A percentile compares a stretch with the other conserved stretches of the same genome.
phyloP scores from a whole-genome alignment of 2,888 invertebrate species.

The Drosophila emarginata region DNA sequence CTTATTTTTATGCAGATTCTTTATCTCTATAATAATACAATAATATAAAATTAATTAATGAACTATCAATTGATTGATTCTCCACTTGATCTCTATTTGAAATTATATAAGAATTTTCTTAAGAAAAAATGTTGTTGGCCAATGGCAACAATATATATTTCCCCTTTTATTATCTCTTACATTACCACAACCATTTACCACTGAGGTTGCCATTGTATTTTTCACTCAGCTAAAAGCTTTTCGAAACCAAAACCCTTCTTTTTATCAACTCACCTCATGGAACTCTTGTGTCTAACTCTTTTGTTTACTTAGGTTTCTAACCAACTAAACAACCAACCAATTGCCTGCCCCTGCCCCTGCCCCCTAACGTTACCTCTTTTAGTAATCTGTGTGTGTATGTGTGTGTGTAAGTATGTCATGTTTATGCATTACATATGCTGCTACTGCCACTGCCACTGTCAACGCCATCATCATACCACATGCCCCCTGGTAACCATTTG shows the following conservation, averaged over 20 bases:
- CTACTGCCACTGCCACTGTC: slow-evolving; percentile 42
- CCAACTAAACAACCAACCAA: slow-evolving; percentile 20
- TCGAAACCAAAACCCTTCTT: slow-evolving; percentile 40
- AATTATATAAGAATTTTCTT: not conserved
- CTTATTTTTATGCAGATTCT: too few relatives aligned
- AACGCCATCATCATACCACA: slow-evolving; percentile 39
- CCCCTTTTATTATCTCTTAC: not conserved
- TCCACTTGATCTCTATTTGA: too few relatives aligned
- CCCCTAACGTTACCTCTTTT: not conserved
- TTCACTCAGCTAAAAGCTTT: slow-evolving; percentile 46
- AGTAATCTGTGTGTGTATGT: not conserved
- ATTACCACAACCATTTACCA: not conserved
- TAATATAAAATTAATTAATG: too few relatives aligned
- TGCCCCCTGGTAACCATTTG: slow-evolving; percentile 57
- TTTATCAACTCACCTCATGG: slow-evolving; percentile 48
- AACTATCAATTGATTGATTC: too few relatives aligned
- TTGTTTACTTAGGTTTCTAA: slow-evolving; percentile 59
- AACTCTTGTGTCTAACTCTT: slow-evolving; percentile 49
- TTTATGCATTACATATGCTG: slow-evolving; percentile 39
- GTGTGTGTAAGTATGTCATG: slow-evolving; percentile 29
- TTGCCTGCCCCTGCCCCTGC: slow-evolving; percentile 5
- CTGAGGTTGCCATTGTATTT: slow-evolving; percentile 2
- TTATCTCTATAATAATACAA: too few relatives aligned
- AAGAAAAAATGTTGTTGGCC: not conserved
- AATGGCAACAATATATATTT: not conserved